phyloP scores from a whole-genome alignment of 2,888 invertebrate genomes.

The Rhagium mordax region DNA sequence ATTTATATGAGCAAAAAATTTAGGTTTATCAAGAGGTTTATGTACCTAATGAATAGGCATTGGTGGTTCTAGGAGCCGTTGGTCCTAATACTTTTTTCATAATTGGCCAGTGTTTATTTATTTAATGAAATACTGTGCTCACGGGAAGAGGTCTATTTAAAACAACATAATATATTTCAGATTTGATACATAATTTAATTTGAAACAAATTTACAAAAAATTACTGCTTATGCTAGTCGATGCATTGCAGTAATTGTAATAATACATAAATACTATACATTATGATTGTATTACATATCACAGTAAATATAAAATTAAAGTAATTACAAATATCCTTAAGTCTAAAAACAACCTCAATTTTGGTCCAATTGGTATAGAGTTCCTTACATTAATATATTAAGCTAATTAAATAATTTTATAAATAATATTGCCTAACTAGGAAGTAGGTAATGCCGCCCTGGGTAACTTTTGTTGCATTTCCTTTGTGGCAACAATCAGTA shows the following conservation, averaged over 20 bases:
- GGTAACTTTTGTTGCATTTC: conserved; percentile 41
- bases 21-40: too few species aligned
- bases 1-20: too few species aligned
- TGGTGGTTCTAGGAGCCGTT: too few species aligned
- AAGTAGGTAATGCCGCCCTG: conserved; percentile 48
- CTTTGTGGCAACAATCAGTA: conserved; percentile 52
- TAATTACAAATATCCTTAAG: conserved; percentile 34
- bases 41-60: too few species aligned
- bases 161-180: background rate
- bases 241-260: conserved; percentile 41
- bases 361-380: conserved; percentile 48
- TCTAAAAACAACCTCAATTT: conserved; percentile 48
- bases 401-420: conserved; percentile 44
- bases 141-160: background rate
- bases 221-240: conserved; percentile 35
- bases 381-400: conserved; percentile 23
- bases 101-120: too few species aligned
- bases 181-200: conserved; percentile 46
- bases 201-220: conserved; percentile 52
- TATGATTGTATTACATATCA: conserved; percentile 58
- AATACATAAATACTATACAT: conserved; percentile 55
- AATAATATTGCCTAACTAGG: conserved; percentile 43
- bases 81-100: too few species aligned
- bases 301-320: conserved; percentile 55
- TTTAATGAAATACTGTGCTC: too few species aligned